These are phyloP conservation scores for Agrochola macilenta DNA, from an alignment of 2,888 invertebrate genomes.

Conservation along the genomic window DNA sequence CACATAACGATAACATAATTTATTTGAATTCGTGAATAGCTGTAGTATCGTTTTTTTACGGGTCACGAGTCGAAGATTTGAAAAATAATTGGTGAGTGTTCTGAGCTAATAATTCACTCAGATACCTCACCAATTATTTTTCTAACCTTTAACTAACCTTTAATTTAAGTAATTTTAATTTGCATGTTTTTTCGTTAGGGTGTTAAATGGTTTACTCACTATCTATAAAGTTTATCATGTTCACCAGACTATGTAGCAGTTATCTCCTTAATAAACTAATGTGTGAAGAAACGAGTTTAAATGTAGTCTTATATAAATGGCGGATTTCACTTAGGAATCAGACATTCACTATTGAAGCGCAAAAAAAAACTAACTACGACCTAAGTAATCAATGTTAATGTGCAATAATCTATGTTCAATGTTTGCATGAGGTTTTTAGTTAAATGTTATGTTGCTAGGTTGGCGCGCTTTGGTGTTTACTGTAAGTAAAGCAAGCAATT, in stretches of 20 bases:
- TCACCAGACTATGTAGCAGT: background rate
- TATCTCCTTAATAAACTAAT: background rate
- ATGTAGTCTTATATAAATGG: background rate
- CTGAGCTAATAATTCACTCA: background rate
- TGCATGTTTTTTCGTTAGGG: background rate
- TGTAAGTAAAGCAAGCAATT: no score
- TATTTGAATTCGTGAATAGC: constrained; percentile 45
- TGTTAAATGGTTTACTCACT: background rate
- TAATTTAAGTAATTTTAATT: background rate
- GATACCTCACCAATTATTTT: no score
- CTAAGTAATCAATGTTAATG: no score
- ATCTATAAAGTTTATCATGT: background rate
- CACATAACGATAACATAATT: constrained; percentile 14
- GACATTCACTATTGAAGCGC: background rate
- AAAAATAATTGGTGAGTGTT: constrained; percentile 3
- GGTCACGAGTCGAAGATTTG: constrained; percentile 38
- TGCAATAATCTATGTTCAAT: no score
- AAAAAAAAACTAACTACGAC: no score
- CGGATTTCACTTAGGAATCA: background rate
- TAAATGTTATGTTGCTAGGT: no score
- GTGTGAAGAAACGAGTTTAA: background rate
- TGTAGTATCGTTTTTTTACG: constrained; percentile 35
- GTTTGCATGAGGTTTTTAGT: no score
- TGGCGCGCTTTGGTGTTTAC: no score
- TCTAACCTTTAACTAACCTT: background rate